Conservation (phyloP, 2,797 vertebrate species). For the Rousettus madagascariensis region DNA sequence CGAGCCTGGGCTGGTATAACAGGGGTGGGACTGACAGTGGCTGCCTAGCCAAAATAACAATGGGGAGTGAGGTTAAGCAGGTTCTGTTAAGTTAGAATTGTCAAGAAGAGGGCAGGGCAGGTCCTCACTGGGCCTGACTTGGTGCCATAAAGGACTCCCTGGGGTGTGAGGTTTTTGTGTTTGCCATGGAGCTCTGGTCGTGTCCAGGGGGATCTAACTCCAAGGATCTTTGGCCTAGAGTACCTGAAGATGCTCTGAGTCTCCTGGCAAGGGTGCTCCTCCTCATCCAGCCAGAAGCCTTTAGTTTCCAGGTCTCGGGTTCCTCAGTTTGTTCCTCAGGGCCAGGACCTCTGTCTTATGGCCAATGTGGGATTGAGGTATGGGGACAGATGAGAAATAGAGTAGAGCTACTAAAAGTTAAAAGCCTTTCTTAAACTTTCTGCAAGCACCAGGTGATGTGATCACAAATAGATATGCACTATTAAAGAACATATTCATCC, state of each 20-base stretch:
- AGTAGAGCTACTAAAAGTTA: background rate
- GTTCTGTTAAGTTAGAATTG: background rate
- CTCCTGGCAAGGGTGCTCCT: background rate
- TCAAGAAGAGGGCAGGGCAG: background rate
- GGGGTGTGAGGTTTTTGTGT: background rate
- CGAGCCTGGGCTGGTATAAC: background rate
- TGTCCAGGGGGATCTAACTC: background rate
- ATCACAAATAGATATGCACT: background rate
- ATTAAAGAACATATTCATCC: background rate
- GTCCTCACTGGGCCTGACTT: too few relatives aligned
- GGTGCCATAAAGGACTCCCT: background rate
- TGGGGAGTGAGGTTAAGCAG: background rate
- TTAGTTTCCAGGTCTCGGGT: background rate
- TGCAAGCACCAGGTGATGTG: background rate
- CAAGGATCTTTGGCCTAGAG: background rate
- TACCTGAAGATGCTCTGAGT: background rate
- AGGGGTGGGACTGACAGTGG: background rate
- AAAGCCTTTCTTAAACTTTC: background rate
- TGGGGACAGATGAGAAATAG: background rate
- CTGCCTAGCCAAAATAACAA: background rate
- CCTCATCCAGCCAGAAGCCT: background rate
- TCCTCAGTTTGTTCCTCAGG: background rate
- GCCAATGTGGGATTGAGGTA: background rate
- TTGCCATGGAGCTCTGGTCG: background rate
- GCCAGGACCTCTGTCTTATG: background rate